A percentile compares a stretch with the other conserved stretches of the same genome.
Evolutionary conservation across 1,140 invertebrate species (phyloP).

Genomic region (Hycleus phaleratus): DNA sequence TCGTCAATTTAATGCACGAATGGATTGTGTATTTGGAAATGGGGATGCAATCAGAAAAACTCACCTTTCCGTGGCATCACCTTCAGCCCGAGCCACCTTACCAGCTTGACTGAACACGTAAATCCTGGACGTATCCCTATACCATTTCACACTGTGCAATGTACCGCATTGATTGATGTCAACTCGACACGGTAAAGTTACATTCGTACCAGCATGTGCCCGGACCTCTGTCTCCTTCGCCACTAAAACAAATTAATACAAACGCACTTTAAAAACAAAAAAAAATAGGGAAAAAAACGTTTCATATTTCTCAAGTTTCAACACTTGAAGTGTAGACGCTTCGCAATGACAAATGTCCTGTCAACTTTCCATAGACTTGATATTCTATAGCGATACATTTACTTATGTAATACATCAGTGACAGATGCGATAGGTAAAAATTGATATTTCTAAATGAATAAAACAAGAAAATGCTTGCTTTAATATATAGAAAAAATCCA

Average conservation of each 20-base stretch:
- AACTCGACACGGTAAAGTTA: conserved; percentile 65
- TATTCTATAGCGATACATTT: background rate
- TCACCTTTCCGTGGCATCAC: conserved; percentile 66
- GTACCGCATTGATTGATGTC: conserved; percentile 68
- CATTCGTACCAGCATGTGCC: conserved; percentile 52
- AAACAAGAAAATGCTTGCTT: background rate
- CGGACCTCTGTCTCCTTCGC: conserved; percentile 31
- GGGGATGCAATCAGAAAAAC: background rate
- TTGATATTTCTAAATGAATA: background rate
- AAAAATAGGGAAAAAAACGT: background rate
- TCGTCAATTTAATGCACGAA: conserved; percentile 5
- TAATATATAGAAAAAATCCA: no score
- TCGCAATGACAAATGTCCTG: background rate
- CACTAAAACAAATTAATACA: conserved; percentile 25
- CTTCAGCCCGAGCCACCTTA: conserved; percentile 62
- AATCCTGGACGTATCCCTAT: conserved; percentile 69
- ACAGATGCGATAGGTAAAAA: background rate
- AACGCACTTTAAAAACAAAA: no score
- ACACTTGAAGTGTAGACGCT: no score
- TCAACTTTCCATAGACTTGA: background rate
- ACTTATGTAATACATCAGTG: background rate
- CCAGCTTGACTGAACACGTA: conserved; percentile 75
- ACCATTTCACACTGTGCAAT: conserved; percentile 86
- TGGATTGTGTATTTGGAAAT: background rate
- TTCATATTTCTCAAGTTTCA: no score